Conservation (phyloP, 1,140 invertebrate genomes). For the Copidosoma floridanum region DNA sequence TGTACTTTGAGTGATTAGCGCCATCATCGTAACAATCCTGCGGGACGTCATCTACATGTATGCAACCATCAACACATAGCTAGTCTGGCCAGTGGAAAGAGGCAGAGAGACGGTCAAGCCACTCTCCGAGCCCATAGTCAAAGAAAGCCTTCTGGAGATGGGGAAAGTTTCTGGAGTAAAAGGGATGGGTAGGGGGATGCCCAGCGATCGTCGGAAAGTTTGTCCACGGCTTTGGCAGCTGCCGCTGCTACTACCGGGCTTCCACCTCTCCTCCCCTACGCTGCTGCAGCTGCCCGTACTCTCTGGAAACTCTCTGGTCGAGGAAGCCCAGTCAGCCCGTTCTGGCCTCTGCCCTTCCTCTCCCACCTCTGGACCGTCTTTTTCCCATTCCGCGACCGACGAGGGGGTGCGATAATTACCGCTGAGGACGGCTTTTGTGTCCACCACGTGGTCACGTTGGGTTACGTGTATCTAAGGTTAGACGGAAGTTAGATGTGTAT, state of each 20-base stretch:
- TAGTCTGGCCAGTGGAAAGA: not conserved
- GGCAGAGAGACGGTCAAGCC: constrained; percentile 28
- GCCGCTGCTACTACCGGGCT: constrained; percentile 4
- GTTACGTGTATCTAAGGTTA: too few species aligned
- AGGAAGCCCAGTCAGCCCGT: constrained; percentile 50
- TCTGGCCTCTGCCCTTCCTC: constrained; percentile 26
- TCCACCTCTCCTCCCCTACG: not conserved
- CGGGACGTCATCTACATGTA: too few species aligned
- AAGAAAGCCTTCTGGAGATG: constrained; percentile 45
- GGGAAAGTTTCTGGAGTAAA: constrained; percentile 47
- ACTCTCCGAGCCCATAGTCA: constrained; percentile 30
- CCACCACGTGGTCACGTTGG: constrained; percentile 24
- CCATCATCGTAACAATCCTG: constrained; percentile 3
- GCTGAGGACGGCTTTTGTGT: constrained; percentile 45
- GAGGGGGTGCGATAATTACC: constrained; percentile 45
- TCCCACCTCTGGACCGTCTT: constrained; percentile 33
- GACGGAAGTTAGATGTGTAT: too few species aligned
- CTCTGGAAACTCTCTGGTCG: constrained; percentile 46
- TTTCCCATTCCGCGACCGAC: constrained; percentile 26
- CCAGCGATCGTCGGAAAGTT: constrained; percentile 36
- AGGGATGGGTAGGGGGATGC: constrained; percentile 25
- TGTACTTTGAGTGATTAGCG: constrained; percentile 23
- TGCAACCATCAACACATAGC: too few species aligned
- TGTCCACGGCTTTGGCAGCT: constrained; percentile 37
- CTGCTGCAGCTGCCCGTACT: too few species aligned